These are phyloP conservation scores for Caenorhabditis uteleia DNA, from an alignment of 2,888 invertebrate genomes.

Conservation along the genomic window DNA sequence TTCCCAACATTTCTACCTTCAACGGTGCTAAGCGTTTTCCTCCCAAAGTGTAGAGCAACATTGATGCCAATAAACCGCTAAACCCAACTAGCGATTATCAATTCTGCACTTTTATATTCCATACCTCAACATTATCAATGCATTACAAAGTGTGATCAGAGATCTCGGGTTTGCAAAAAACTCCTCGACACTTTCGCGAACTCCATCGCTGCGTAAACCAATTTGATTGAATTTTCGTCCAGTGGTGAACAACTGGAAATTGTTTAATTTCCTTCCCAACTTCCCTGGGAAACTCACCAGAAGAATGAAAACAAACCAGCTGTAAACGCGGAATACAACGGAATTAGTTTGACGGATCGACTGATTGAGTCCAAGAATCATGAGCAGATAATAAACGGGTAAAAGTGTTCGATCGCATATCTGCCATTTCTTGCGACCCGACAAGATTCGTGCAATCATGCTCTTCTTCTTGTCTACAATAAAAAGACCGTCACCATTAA, in stretches of 20 bases:
- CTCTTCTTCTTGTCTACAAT: too few species aligned
- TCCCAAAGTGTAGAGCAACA: conserved; percentile 27
- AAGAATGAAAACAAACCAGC: conserved; percentile 34
- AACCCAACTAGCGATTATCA: not conserved
- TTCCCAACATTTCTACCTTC: conserved; percentile 6
- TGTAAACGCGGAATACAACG: conserved; percentile 30
- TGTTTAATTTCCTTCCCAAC: not conserved
- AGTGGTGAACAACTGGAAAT: conserved; percentile 41
- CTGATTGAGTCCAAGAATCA: conserved; percentile 36
- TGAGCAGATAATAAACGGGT: conserved; percentile 38
- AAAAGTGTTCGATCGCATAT: conserved; percentile 34
- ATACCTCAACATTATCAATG: conserved; percentile 49
- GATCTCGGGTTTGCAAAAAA: conserved; percentile 40
- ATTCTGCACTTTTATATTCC: not conserved
- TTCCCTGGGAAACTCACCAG: conserved; percentile 15
- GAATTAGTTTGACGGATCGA: conserved; percentile 26
- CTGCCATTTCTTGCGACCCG: conserved; percentile 29
- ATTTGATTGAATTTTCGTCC: conserved; percentile 46
- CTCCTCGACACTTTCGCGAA: conserved; percentile 28
- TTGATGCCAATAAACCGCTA: conserved; percentile 33
- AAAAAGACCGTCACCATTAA: too few species aligned
- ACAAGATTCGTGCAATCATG: conserved; percentile 29
- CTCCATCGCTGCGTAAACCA: conserved; percentile 29
- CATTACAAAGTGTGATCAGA: conserved; percentile 47
- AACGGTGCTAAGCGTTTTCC: conserved; percentile 29